phyloP scores from a whole-genome alignment of 2,113 vertebrate species.

The Thunnus thynnus region DNA sequence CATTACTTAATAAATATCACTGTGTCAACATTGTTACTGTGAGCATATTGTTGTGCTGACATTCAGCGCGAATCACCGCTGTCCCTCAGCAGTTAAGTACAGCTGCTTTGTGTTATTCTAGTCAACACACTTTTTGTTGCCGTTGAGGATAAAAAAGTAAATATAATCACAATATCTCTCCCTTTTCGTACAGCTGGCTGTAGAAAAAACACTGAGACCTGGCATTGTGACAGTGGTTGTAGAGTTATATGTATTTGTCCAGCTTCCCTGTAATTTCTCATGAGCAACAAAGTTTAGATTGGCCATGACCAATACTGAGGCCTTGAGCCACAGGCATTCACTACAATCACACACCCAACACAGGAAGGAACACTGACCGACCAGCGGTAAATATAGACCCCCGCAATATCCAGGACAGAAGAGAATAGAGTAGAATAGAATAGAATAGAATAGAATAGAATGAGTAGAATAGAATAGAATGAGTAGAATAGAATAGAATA shows the following conservation, averaged over 20 bases:
- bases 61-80: too few species aligned
- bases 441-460: not conserved
- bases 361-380: slow-evolving; percentile 70
- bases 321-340: slow-evolving; percentile 80
- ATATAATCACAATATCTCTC: not conserved
- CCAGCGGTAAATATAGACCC: slow-evolving; percentile 71
- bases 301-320: slow-evolving; percentile 66
- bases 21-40: too few species aligned
- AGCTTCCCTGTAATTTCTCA: slow-evolving; percentile 60
- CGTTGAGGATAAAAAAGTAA: not conserved
- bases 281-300: slow-evolving; percentile 73
- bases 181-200: slow-evolving; percentile 9
- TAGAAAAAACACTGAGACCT: slow-evolving; percentile 38
- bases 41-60: too few species aligned
- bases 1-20: too few species aligned
- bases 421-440: slow-evolving; percentile 15
- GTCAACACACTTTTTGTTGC: not conserved
- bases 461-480: not conserved
- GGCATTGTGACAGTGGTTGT: slow-evolving; percentile 35
- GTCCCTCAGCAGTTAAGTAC: too few species aligned
- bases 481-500: not conserved
- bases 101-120: too few species aligned
- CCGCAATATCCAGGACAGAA: slow-evolving; percentile 37
- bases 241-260: slow-evolving; percentile 55
- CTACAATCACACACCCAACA: slow-evolving; percentile 73